A percentile compares a stretch with the other conserved stretches of the same genome.
Evolutionary conservation across 1,140 invertebrate genomes (phyloP).

Genomic region (Drosophila chauvacae): DNA sequence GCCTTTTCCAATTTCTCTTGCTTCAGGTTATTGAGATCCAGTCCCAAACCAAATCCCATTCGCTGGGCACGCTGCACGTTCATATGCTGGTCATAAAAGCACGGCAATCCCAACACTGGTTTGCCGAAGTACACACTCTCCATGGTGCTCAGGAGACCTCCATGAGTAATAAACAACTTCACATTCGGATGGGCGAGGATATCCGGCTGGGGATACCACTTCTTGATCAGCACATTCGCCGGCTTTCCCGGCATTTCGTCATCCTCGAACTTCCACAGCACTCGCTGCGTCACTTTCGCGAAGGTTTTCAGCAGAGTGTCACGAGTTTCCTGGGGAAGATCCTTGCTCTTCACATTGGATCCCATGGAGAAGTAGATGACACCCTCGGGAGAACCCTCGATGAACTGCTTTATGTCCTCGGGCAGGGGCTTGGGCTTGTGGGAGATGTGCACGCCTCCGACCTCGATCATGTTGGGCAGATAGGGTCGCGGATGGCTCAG

Average conservation of each 20-base stretch:
- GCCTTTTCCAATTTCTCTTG: slow-evolving; percentile 65
- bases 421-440: slow-evolving; percentile 81
- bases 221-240: slow-evolving; percentile 87
- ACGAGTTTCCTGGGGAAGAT: slow-evolving; percentile 85
- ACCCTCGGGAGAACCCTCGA: slow-evolving; percentile 86
- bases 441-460: slow-evolving; percentile 87
- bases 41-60: slow-evolving; percentile 84
- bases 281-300: slow-evolving; percentile 86
- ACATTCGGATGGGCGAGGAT: slow-evolving; percentile 89
- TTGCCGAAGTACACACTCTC: slow-evolving; percentile 90
- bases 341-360: slow-evolving; percentile 86
- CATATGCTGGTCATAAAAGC: slow-evolving; percentile 87
- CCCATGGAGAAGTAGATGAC: slow-evolving; percentile 88
- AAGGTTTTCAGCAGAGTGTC: slow-evolving; percentile 86
- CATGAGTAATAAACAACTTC: slow-evolving; percentile 89
- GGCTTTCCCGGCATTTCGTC: slow-evolving; percentile 86
- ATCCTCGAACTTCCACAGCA: slow-evolving; percentile 90
- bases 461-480: slow-evolving; percentile 86
- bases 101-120: slow-evolving; percentile 89
- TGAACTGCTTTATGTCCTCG: slow-evolving; percentile 85
- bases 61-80: slow-evolving; percentile 85
- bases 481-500: slow-evolving; percentile 85
- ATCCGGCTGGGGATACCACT: slow-evolving; percentile 90
- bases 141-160: slow-evolving; percentile 88
- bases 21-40: slow-evolving; percentile 82